These are phyloP conservation scores for Scytalopus superciliaris DNA, from an alignment of 2,113 vertebrate genomes.

Conservation along the genomic window DNA sequence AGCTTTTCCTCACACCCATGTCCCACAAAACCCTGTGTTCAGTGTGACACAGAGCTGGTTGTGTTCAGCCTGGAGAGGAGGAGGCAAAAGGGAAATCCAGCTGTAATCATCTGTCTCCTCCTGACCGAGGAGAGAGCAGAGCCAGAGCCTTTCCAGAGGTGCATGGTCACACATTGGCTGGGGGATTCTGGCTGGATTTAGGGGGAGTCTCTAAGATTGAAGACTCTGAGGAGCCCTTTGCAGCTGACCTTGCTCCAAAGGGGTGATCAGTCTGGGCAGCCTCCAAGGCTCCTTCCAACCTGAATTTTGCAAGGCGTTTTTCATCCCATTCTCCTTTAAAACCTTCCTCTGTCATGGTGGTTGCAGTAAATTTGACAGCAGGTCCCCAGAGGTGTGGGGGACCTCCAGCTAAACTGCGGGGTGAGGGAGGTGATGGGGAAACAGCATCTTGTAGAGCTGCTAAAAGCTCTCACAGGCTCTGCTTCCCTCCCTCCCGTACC, in stretches of 20 bases:
- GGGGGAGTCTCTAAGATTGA: not conserved
- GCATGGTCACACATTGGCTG: fast-evolving
- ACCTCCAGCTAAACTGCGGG: not conserved
- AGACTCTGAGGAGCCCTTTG: not conserved
- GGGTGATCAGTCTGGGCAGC: not conserved
- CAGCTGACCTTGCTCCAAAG: not conserved
- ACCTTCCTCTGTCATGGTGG: fast-evolving
- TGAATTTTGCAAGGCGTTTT: not conserved
- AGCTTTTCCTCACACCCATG: not conserved
- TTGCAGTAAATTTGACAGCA: not conserved
- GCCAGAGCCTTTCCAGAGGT: not conserved
- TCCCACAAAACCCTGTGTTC: not conserved
- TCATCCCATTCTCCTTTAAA: not conserved
- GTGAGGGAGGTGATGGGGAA: not conserved
- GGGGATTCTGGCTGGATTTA: not conserved
- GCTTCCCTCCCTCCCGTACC: not conserved
- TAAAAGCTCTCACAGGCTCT: fast-evolving
- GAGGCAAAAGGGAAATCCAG: not conserved
- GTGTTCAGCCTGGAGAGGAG: not conserved
- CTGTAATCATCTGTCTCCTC: not conserved
- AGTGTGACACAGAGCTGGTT: not conserved
- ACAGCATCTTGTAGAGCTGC: fast-evolving
- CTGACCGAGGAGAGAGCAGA: not conserved
- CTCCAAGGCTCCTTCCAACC: not conserved
- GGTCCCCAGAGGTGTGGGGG: not conserved